Conservation (phyloP, 2,113 vertebrate genomes). For the Campylomormyrus numenius region DNA sequence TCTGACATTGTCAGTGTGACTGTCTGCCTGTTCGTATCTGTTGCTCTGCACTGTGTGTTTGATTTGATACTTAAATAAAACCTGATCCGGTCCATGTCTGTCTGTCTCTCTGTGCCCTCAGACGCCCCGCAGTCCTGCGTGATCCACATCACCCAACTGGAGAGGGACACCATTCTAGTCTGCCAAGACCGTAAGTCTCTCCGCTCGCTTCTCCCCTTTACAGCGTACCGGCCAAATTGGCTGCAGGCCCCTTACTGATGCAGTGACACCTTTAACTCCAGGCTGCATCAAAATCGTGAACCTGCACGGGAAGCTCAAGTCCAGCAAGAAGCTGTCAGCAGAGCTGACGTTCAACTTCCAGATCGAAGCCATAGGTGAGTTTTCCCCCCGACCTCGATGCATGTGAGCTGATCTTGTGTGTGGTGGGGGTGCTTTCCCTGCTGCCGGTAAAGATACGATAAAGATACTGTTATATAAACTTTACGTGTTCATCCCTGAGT, state of each 20-base stretch:
- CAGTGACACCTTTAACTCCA: slow-evolving; percentile 34
- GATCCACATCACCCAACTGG: slow-evolving; percentile 91
- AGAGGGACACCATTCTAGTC: slow-evolving; percentile 94
- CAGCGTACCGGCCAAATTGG: too few species aligned
- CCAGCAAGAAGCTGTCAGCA: slow-evolving; percentile 87
- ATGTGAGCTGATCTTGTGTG: too few species aligned
- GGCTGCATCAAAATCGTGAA: slow-evolving; percentile 98
- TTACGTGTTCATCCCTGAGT: neutral
- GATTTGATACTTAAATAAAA: neutral
- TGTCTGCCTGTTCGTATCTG: neutral
- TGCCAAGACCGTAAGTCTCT: slow-evolving; percentile 87
- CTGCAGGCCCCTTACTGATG: neutral
- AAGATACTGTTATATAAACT: neutral
- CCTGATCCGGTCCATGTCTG: neutral
- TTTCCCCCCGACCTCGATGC: slow-evolving; percentile 26
- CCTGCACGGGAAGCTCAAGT: slow-evolving; percentile 91
- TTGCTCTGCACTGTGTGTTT: neutral
- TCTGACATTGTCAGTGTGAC: neutral
- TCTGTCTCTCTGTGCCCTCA: slow-evolving; percentile 48
- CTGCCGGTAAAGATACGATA: neutral
- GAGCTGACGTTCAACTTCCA: slow-evolving; percentile 98
- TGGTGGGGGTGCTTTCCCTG: neutral
- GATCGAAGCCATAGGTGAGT: slow-evolving; percentile 85
- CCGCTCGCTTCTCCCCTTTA: neutral
- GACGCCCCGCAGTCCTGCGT: slow-evolving; percentile 88